Base-by-base conservation (phyloP, 2,888 invertebrate genomes). In the Adineta ricciae region DNA sequence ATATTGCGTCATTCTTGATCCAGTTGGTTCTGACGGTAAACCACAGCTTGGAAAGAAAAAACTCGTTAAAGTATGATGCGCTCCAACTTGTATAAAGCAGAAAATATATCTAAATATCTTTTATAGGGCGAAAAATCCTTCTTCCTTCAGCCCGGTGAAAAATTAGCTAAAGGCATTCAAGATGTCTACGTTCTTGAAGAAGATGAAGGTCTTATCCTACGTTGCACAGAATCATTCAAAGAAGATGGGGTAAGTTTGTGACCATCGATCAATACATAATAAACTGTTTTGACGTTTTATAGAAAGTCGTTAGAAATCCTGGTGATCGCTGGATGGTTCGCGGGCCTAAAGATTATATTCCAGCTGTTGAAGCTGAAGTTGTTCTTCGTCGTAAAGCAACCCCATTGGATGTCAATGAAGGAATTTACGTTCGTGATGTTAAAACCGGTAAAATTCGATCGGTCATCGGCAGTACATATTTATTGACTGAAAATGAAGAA, bases 341-440 rank as follows among this genome's bases (percentile, higher is more conserved):
- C 27, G 92, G 92, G 21, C 91, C 92, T 5, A 87, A 87, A 38
- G 92, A 92, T 87, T 92, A 91, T 88, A 91, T 92, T n/a, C 91
- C 92, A 21, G 90, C 91, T 19, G 91, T 91, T 24, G 90, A 92
- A 88, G 91, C 92, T 14, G 91, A 91, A 87, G 91, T 92, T 16
- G 88, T 91, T 27, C 88, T 89, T 86, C 89, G 90, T 87, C 87
- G 91, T 84, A 88, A 88, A 50, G 91, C 91, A 36, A 91, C 91
- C 54, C 91, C 92, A 64, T 88, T 92, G 82, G 91, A 92, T 88
- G 91, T 91, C 86, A 92, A 91, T 87, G 92, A 92, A 88, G 92
- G 91, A 82, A 91, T 92, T 87, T 92, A 92, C 87, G 91, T 92
- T 73, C 87, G 92, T 36, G 90, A 92, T 87, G 89, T 90, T 85